Evolutionary conservation across 1,140 invertebrate species (phyloP).

Genomic region (Drosophila kurseongensis): DNA sequence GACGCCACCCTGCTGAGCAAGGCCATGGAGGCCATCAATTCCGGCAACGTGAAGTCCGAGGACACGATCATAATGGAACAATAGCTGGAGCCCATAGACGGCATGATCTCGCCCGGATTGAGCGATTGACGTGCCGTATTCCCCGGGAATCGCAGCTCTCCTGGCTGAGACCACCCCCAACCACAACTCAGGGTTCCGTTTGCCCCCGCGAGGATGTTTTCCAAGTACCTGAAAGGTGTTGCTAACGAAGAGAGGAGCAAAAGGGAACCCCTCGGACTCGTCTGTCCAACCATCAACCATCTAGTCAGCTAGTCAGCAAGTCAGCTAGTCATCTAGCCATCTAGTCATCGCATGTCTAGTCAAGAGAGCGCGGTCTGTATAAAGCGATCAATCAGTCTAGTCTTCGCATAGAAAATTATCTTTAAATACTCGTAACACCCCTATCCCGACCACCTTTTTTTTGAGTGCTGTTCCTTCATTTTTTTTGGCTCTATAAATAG

Average conservation of each 20-base stretch:
- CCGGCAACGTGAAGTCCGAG: conserved; percentile 85
- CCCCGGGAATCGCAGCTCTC: conserved; percentile 11
- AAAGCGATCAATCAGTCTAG: conserved; percentile 46
- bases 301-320: neutral
- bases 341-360: conserved; percentile 26
- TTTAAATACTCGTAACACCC: conserved; percentile 24
- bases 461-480: conserved; percentile 15
- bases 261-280: neutral
- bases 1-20: conserved; percentile 92
- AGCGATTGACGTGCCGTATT: conserved; percentile 34
- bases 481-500: conserved; percentile 30
- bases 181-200: conserved; percentile 2
- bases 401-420: conserved; percentile 46
- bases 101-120: conserved; percentile 43
- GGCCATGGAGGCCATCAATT: conserved; percentile 88
- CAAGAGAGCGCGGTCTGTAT: conserved; percentile 39
- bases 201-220: conserved; percentile 7
- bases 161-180: neutral
- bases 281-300: neutral
- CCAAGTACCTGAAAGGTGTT: conserved; percentile 19
- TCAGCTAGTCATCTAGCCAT: conserved; percentile 17
- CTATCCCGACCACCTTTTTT: conserved; percentile 9
- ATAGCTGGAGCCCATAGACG: conserved; percentile 61
- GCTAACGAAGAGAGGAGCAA: conserved; percentile 6
- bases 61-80: conserved; percentile 84